Evolutionary conservation across 2,113 vertebrate species (phyloP).

Genomic region (Siniperca knerii): DNA sequence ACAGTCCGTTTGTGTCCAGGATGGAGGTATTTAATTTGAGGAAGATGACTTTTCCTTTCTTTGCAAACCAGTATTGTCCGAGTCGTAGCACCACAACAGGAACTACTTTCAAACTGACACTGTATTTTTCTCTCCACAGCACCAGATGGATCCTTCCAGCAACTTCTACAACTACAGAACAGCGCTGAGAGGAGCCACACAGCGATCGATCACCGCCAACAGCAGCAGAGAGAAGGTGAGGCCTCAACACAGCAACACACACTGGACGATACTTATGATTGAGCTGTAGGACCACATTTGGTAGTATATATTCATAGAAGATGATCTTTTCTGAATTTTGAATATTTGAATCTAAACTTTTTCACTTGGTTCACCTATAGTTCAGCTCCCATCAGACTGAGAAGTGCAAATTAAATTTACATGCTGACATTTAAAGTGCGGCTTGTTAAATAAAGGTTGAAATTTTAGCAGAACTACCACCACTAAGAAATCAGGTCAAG

Average conservation of each 20-base stretch:
- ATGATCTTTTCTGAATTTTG: background rate
- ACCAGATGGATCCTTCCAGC: constrained; percentile 98
- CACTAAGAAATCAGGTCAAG: background rate
- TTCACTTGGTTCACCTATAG: background rate
- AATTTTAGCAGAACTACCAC: background rate
- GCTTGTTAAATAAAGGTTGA: background rate
- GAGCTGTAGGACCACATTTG: background rate
- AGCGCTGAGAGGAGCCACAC: constrained; percentile 91
- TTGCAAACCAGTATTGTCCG: background rate
- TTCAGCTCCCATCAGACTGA: background rate
- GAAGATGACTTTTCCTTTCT: background rate
- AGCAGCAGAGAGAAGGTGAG: constrained; percentile 95
- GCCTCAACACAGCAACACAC: background rate
- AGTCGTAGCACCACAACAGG: background rate
- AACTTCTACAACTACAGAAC: constrained; percentile 98
- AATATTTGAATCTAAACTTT: background rate
- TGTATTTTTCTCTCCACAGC: constrained; percentile 76
- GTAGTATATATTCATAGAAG: no score
- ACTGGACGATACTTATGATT: background rate
- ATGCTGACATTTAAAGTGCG: background rate
- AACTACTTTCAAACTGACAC: background rate
- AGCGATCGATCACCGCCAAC: constrained; percentile 93
- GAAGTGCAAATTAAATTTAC: background rate
- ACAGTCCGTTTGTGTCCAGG: background rate
- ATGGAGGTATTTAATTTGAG: background rate